Evolutionary conservation across 1,140 invertebrate species (phyloP).

Genomic region (Micrasema minimum): DNA sequence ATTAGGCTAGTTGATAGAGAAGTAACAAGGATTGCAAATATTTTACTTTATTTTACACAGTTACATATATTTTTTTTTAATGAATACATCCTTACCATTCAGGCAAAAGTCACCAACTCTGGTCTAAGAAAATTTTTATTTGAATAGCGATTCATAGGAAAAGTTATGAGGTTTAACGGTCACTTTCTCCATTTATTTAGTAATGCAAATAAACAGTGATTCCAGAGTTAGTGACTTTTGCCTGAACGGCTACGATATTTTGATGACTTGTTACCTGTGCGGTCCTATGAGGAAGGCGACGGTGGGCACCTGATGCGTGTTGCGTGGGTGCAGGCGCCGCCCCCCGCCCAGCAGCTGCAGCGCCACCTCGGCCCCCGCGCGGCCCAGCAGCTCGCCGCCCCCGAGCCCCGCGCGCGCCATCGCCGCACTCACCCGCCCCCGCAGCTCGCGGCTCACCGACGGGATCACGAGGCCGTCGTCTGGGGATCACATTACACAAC

Average conservation of each 20-base stretch:
- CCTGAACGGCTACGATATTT: too few species aligned
- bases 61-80: too few species aligned
- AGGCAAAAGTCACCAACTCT: neutral
- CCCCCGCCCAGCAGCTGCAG: constrained; percentile 83
- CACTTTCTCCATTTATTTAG: too few species aligned
- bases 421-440: constrained; percentile 73
- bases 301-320: constrained; percentile 82
- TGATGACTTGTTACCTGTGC: constrained; percentile 55
- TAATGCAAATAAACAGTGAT: too few species aligned
- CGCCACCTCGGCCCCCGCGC: constrained; percentile 82
- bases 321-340: constrained; percentile 78
- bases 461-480: constrained; percentile 83
- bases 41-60: too few species aligned
- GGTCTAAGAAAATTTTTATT: neutral
- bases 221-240: too few species aligned
- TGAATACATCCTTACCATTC: too few species aligned
- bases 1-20: too few species aligned
- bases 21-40: too few species aligned
- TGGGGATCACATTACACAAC: constrained; percentile 51
- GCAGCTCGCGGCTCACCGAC: constrained; percentile 70
- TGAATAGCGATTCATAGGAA: too few species aligned
- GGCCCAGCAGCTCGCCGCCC: constrained; percentile 75
- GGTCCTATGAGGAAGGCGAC: constrained; percentile 76
- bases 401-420: constrained; percentile 66
- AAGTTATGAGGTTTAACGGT: too few species aligned